These are phyloP conservation scores for Nasonovia ribisnigri DNA, from an alignment of 2,888 invertebrate genomes.

Conservation along the genomic window DNA sequence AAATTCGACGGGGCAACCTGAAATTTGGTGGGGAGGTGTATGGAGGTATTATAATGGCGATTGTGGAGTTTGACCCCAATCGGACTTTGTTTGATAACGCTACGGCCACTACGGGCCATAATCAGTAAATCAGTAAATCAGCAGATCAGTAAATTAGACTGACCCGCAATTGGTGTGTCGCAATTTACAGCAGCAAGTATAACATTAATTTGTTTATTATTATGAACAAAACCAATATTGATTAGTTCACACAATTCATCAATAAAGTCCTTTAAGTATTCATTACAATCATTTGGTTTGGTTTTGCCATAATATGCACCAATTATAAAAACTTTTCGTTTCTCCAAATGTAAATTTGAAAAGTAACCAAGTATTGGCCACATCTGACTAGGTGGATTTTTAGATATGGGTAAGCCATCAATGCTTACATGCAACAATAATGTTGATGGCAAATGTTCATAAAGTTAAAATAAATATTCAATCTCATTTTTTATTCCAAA, in stretches of 20 bases:
- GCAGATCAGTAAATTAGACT: too few relatives aligned
- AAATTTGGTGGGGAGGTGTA: too few relatives aligned
- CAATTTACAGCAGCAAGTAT: constrained; percentile 41
- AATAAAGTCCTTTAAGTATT: constrained; percentile 19
- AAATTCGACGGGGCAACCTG: too few relatives aligned
- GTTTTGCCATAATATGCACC: constrained; percentile 15
- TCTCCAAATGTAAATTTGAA: background rate
- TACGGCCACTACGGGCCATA: too few relatives aligned
- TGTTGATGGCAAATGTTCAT: background rate
- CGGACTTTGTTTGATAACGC: too few relatives aligned
- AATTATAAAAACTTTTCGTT: constrained; percentile 42
- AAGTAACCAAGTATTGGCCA: constrained; percentile 41
- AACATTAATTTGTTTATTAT: background rate
- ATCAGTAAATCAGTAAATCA: too few relatives aligned
- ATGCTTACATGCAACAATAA: constrained; percentile 12
- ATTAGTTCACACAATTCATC: constrained; percentile 32
- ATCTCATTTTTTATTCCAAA: constrained; percentile 37
- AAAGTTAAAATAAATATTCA: background rate
- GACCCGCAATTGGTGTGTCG: constrained; percentile 65
- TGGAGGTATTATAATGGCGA: too few relatives aligned
- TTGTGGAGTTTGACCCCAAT: too few relatives aligned
- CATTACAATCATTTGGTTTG: constrained; percentile 27
- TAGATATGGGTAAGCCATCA: constrained; percentile 34
- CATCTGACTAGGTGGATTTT: background rate
- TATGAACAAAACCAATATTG: background rate